Evolutionary conservation across 2,888 invertebrate genomes (phyloP).

Genomic region (Ochropleura leucogaster): DNA sequence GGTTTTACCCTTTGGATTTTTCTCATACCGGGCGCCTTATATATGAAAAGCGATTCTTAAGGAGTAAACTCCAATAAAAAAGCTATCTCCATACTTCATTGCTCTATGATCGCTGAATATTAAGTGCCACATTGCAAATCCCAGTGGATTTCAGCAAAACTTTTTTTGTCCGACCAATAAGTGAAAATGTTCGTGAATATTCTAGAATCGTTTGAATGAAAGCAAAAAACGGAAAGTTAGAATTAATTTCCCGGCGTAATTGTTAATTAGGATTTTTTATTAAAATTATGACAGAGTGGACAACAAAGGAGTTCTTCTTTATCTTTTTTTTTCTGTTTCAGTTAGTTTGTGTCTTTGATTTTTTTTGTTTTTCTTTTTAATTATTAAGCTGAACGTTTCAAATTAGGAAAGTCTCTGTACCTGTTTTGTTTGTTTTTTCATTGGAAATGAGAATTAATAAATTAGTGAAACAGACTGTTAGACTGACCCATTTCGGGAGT

Average conservation of each 20-base stretch:
- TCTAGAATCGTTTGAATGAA: slow-evolving; percentile 43
- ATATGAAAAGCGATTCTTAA: no score
- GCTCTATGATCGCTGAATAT: slow-evolving; percentile 28
- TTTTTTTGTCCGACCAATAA: slow-evolving; percentile 28
- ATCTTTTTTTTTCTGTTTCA: slow-evolving; percentile 24
- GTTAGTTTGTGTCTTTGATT: slow-evolving; percentile 46
- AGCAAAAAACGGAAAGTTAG: slow-evolving; percentile 48
- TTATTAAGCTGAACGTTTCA: slow-evolving; percentile 30
- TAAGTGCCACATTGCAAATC: slow-evolving; percentile 26
- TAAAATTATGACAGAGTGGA: slow-evolving; percentile 49
- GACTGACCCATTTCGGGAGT: not conserved
- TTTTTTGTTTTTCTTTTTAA: slow-evolving; percentile 21
- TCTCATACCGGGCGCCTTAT: no score
- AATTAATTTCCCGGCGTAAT: slow-evolving; percentile 58
- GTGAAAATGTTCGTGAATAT: slow-evolving; percentile 43
- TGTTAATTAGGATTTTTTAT: slow-evolving; percentile 61
- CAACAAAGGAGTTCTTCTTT: slow-evolving; percentile 50
- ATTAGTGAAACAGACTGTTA: not conserved
- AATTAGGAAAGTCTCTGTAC: slow-evolving; percentile 16
- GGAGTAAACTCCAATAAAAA: no score
- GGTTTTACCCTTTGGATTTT: no score
- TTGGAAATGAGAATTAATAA: not conserved
- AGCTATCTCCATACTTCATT: not conserved
- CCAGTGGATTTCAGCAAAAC: slow-evolving; percentile 24
- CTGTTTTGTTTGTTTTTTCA: slow-evolving; percentile 11